These are phyloP conservation scores for Propithecus deckenii DNA, from an alignment of 2,797 vertebrate species.

Conservation along the genomic window DNA sequence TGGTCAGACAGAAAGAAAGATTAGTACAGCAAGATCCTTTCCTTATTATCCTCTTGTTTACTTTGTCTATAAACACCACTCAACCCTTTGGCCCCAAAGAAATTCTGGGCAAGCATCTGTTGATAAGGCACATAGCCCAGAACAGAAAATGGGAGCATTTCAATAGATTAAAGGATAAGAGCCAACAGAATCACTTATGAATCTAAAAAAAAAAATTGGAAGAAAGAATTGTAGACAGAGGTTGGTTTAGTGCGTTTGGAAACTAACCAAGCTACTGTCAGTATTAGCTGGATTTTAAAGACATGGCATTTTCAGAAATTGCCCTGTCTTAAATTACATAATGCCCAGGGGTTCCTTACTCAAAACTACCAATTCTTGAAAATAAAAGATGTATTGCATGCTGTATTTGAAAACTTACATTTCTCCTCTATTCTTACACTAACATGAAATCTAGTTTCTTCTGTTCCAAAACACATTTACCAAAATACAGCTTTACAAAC, in stretches of 20 bases:
- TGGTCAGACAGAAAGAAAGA: slow-evolving; percentile 9
- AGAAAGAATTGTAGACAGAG: slow-evolving; percentile 20
- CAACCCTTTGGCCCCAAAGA: not conserved
- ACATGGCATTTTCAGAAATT: slow-evolving; percentile 28
- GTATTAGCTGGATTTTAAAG: slow-evolving; percentile 28
- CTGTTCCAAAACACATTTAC: not conserved
- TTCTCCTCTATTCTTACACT: not conserved
- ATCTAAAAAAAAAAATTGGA: not conserved
- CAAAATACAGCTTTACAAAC: slow-evolving; percentile 32
- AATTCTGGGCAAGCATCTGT: slow-evolving; percentile 25
- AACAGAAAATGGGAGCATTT: slow-evolving; percentile 40
- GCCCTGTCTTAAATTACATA: not conserved
- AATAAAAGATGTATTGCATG: not conserved
- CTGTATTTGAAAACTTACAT: not conserved
- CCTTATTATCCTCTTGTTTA: not conserved
- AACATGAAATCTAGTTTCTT: not conserved
- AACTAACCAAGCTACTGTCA: not conserved
- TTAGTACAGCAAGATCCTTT: not conserved
- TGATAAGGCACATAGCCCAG: slow-evolving; percentile 34
- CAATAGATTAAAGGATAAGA: slow-evolving; percentile 16
- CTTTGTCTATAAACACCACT: slow-evolving; percentile 41
- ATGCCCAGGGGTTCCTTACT: not conserved
- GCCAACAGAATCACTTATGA: slow-evolving; percentile 19
- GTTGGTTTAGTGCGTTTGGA: not conserved
- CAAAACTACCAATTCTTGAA: not conserved